phyloP scores from a whole-genome alignment of 2,888 invertebrate species.

The Ganaspis brasiliensis region DNA sequence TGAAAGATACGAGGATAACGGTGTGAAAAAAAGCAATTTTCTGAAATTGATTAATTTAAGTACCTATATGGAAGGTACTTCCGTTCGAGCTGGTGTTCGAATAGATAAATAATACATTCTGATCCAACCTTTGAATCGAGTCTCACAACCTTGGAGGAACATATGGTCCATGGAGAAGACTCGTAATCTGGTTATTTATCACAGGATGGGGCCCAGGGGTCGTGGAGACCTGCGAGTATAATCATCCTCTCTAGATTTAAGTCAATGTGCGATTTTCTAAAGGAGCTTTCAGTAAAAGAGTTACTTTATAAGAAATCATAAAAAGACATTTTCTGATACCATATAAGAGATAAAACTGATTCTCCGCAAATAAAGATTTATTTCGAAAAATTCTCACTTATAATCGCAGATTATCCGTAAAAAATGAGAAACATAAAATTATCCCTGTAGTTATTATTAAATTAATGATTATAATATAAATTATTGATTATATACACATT shows the following conservation, averaged over 20 bases:
- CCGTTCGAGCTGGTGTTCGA: slow-evolving; percentile 5
- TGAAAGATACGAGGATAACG: background rate
- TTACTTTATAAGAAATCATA: slow-evolving; percentile 17
- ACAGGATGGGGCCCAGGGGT: slow-evolving; percentile 70
- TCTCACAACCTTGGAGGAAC: slow-evolving; percentile 75
- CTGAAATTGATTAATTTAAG: background rate
- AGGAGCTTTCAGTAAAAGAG: background rate
- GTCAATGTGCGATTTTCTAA: slow-evolving; percentile 37
- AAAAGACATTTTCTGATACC: background rate
- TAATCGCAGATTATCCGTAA: too few relatives aligned
- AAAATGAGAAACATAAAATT: too few relatives aligned
- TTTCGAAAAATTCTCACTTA: background rate
- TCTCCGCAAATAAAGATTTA: slow-evolving; percentile 16
- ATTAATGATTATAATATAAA: too few relatives aligned
- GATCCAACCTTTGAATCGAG: slow-evolving; percentile 48
- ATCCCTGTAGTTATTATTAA: too few relatives aligned
- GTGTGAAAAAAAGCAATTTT: background rate
- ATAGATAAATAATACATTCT: slow-evolving; percentile 16
- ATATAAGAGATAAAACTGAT: background rate
- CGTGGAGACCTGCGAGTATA: slow-evolving; percentile 27
- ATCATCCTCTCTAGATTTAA: slow-evolving; percentile 40
- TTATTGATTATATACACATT: too few relatives aligned
- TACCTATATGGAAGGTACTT: background rate
- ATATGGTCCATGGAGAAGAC: slow-evolving; percentile 76
- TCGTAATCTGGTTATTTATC: slow-evolving; percentile 79